Evolutionary conservation across 2,113 vertebrate species (phyloP).

Genomic region (Jaculus jaculus): DNA sequence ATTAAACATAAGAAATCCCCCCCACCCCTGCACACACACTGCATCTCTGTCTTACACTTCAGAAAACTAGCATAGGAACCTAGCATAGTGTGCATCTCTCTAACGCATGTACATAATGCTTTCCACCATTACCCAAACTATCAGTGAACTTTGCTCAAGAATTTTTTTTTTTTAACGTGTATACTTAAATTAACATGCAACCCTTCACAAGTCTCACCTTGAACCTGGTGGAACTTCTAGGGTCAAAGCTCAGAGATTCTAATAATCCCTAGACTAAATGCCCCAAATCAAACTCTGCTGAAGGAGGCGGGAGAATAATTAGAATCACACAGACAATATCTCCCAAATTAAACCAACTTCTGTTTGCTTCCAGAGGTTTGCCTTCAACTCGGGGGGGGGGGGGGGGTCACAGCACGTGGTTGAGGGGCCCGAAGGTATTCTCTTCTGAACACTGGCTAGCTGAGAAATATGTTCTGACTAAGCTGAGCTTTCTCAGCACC

Average conservation of each 20-base stretch:
- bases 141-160: background rate
- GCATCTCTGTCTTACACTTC: background rate
- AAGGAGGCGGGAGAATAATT: constrained; percentile 33
- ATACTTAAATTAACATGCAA: background rate
- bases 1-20: background rate
- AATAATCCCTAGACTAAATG: constrained; percentile 14
- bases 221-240: constrained; percentile 50
- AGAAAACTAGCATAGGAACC: background rate
- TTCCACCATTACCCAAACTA: background rate
- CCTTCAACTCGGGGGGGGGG: background rate
- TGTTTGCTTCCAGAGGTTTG: background rate
- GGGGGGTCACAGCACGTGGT: no score
- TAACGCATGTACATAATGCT: background rate
- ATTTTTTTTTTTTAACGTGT: background rate
- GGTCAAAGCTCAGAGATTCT: constrained; percentile 48
- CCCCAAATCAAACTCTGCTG: constrained; percentile 43
- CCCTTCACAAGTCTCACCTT: constrained; percentile 16
- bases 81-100: background rate
- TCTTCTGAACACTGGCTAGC: background rate
- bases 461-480: background rate
- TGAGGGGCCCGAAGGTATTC: background rate
- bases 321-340: background rate
- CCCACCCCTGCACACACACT: no score
- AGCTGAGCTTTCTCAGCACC: background rate
- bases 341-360: background rate